These are phyloP conservation scores for Andricus curvator DNA, from an alignment of 2,888 invertebrate species.

Conservation along the genomic window DNA sequence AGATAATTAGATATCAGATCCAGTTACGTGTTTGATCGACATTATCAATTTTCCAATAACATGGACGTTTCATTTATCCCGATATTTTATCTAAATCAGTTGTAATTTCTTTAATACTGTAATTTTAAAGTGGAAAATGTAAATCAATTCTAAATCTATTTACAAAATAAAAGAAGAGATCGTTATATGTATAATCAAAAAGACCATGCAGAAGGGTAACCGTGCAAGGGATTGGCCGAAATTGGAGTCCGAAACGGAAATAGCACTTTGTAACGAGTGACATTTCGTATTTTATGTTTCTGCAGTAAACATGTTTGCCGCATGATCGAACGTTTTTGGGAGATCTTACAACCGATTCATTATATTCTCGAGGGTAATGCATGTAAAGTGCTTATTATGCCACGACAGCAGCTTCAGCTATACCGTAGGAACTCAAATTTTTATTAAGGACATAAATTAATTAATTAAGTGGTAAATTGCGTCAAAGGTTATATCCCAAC, in stretches of 20 bases:
- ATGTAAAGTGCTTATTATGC: constrained; percentile 38
- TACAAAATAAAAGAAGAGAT: too few relatives aligned
- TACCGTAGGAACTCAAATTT: background rate
- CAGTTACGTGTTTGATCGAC: too few relatives aligned
- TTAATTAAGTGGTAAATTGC: constrained; percentile 17
- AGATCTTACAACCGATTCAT: background rate
- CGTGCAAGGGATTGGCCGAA: background rate
- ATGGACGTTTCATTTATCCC: too few relatives aligned
- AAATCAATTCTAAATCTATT: too few relatives aligned
- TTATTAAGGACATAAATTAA: constrained; percentile 13
- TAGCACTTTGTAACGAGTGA: background rate
- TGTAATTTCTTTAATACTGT: too few relatives aligned
- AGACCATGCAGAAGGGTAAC: background rate
- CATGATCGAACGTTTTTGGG: constrained; percentile 5
- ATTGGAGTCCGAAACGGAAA: background rate
- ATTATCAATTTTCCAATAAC: too few relatives aligned
- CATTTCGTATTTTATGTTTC: constrained; percentile 15
- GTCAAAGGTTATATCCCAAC: constrained; percentile 3
- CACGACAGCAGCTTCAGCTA: background rate
- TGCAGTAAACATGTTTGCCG: background rate
- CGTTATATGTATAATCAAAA: too few relatives aligned
- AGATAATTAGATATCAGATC: too few relatives aligned
- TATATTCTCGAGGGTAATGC: constrained; percentile 29
- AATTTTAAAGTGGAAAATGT: too few relatives aligned
- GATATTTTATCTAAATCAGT: too few relatives aligned